A percentile compares a stretch with the other conserved stretches of the same genome.
Evolutionary conservation across 1,140 invertebrate genomes (phyloP).

Genomic region (Penaeus japonicus): DNA sequence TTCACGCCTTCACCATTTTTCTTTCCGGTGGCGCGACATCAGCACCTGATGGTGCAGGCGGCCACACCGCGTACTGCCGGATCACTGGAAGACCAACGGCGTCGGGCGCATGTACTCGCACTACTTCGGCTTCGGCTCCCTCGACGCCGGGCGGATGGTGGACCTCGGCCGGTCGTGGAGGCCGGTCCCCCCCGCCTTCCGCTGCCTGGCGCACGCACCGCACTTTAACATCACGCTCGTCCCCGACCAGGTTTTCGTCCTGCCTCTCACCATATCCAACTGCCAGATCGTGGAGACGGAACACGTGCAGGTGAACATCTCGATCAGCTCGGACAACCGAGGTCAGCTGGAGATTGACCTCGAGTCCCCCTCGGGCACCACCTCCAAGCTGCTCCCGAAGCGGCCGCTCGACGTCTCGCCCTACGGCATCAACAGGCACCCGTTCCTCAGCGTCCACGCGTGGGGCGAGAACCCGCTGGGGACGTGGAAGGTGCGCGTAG

Average conservation of each 20-base stretch:
- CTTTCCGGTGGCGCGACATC: conserved; percentile 97
- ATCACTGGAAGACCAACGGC: conserved; percentile 83
- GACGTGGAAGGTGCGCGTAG: conserved; percentile 88
- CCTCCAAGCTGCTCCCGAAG: conserved; percentile 84
- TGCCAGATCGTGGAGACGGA: conserved; percentile 71
- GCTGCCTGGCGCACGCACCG: conserved; percentile 12
- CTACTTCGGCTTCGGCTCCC: conserved; percentile 94
- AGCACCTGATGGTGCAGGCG: conserved; percentile 80
- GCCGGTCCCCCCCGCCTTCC: conserved; percentile 18
- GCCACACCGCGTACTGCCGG: conserved; percentile 67
- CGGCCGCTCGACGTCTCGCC: conserved; percentile 86
- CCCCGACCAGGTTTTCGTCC: conserved; percentile 37
- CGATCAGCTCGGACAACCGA: conserved; percentile 86
- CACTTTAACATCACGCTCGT: conserved; percentile 43
- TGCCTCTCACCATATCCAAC: conserved; percentile 78
- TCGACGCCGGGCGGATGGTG: conserved; percentile 96
- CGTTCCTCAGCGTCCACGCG: conserved; percentile 95
- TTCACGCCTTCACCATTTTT: too few species aligned
- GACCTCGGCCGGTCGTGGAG: conserved; percentile 71
- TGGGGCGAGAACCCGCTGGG: conserved; percentile 88
- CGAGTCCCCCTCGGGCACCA: conserved; percentile 79
- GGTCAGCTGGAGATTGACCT: conserved; percentile 83
- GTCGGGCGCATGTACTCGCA: conserved; percentile 74
- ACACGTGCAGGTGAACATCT: conserved; percentile 91
- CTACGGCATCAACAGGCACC: conserved; percentile 95